Percentiles rank a stretch among this genome's conserved stretches.
phyloP scores from a whole-genome alignment of 2,797 vertebrate genomes.

The Morelia viridis region DNA sequence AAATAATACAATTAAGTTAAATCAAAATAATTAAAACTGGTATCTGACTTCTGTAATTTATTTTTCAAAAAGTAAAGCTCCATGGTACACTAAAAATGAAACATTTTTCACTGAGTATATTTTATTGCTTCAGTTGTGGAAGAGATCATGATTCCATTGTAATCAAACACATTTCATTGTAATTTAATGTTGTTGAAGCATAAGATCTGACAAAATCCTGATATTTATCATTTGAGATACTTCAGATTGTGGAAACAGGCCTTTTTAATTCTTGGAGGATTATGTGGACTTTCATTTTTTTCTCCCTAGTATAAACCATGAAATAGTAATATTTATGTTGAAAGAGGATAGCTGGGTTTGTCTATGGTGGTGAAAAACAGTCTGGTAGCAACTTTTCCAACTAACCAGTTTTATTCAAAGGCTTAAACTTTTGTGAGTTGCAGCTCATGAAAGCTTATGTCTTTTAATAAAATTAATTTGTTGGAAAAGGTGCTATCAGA shows the following conservation, averaged over 20 bases:
- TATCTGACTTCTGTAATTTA: neutral
- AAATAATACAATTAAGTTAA: neutral
- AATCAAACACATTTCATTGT: neutral
- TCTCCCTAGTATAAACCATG: neutral
- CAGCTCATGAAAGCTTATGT: too few relatives aligned
- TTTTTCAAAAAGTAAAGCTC: neutral
- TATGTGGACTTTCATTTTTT: neutral
- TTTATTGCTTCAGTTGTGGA: neutral
- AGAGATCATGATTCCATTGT: neutral
- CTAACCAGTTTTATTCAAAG: neutral
- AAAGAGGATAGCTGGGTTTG: neutral
- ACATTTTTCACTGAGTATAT: neutral
- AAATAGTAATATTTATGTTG: neutral
- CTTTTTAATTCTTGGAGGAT: neutral
- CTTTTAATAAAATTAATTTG: too few relatives aligned
- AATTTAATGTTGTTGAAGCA: neutral
- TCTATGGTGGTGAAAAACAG: neutral
- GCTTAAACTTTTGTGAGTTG: neutral
- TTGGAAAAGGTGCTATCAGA: too few relatives aligned
- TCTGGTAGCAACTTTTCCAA: neutral
- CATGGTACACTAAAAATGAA: neutral
- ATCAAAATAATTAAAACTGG: neutral
- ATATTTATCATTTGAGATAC: conserved; percentile 1
- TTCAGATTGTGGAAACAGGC: neutral
- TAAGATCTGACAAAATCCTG: neutral